Percentiles rank a stretch among this genome's conserved stretches.
Conservation (phyloP, 2,797 vertebrate genomes). For the Spinibarbus caldwelli region DNA sequence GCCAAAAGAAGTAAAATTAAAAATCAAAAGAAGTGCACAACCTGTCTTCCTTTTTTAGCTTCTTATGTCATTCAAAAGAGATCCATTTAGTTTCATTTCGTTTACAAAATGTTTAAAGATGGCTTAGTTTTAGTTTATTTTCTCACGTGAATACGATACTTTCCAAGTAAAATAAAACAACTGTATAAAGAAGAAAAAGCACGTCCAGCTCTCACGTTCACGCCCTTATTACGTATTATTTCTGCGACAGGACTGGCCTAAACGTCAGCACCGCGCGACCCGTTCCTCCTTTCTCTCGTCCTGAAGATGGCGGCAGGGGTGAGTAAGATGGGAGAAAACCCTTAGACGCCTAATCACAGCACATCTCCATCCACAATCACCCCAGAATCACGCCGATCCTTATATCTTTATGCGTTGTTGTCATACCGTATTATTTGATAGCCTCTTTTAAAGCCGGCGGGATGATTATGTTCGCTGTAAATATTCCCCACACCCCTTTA, state of each 20-base stretch:
- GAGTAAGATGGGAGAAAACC: slow-evolving; percentile 80
- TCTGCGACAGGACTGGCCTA: slow-evolving; percentile 59
- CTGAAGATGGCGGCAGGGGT: slow-evolving; percentile 97
- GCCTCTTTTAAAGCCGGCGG: fast-evolving
- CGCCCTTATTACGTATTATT: slow-evolving; percentile 51
- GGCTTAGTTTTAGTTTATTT: not conserved
- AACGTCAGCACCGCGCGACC: slow-evolving; percentile 71
- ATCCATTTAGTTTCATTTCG: not conserved
- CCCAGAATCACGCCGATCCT: slow-evolving; percentile 71
- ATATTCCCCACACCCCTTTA: not conserved
- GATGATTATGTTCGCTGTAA: slow-evolving; percentile 39
- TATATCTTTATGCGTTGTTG: fast-evolving
- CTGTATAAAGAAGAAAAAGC: not conserved
- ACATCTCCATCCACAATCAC: slow-evolving; percentile 66
- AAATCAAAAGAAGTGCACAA: not conserved
- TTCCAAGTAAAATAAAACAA: not conserved
- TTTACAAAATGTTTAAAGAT: not conserved
- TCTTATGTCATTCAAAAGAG: not conserved
- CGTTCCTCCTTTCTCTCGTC: slow-evolving; percentile 91
- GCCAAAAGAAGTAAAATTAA: no score
- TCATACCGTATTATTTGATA: not conserved
- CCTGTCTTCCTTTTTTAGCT: not conserved
- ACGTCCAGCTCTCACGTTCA: not conserved
- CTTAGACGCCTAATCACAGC: not conserved
- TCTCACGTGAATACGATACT: not conserved